Conservation (phyloP, 2,113 vertebrate species). For the Raja brachyura region DNA sequence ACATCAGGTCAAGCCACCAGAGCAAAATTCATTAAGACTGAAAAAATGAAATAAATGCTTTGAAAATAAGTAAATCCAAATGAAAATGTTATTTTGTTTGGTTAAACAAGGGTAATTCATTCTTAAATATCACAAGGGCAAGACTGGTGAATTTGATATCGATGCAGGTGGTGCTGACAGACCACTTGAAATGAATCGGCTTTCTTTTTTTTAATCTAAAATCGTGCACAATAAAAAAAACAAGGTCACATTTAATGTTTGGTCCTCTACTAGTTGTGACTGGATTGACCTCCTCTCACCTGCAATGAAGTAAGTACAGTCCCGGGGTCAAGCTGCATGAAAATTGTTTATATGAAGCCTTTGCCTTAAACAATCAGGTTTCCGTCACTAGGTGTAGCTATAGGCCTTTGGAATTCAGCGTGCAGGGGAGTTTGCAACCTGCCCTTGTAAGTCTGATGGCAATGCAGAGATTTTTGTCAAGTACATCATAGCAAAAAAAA, state of each 20-base stretch:
- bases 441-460: not conserved
- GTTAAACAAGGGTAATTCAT: not conserved
- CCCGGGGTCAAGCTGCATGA: not conserved
- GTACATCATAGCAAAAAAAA: too few species aligned
- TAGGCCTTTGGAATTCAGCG: not conserved
- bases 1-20: conserved; percentile 18
- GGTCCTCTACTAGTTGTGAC: not conserved
- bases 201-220: conserved; percentile 13
- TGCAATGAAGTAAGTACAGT: not conserved
- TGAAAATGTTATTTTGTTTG: conserved; percentile 16
- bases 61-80: not conserved
- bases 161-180: not conserved
- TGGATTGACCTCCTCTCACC: conserved; percentile 20
- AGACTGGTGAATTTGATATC: not conserved
- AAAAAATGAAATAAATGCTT: not conserved
- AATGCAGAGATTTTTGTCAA: not conserved
- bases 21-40: not conserved
- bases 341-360: not conserved
- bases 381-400: conserved; percentile 18
- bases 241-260: conserved; percentile 21
- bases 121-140: not conserved
- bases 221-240: too few species aligned
- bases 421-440: not conserved
- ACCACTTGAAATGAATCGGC: not conserved
- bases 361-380: not conserved